Evolutionary conservation across 2,113 vertebrate species (phyloP), one percentile per base, ranked within the genome.

Genomic region (Mustelus asterias): DNA sequence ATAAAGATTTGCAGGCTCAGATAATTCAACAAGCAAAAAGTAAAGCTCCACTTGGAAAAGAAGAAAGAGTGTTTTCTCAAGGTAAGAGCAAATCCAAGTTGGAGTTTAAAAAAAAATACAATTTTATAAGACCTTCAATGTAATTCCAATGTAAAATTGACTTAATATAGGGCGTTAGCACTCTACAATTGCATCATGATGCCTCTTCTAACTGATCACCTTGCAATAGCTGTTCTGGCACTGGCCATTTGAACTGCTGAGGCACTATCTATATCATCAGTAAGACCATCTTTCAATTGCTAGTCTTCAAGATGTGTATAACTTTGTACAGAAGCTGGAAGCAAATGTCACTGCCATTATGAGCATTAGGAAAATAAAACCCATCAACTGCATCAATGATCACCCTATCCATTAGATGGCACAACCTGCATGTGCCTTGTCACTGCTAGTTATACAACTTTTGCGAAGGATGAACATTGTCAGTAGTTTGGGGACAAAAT

Each of bases 1-100:
- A 98, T 96, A 98, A 98, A 97, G 96, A 98, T 24, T 97, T 97
- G 9, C 98, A 99, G 96, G 98, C 98, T 96, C 97, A 98, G 96
- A 97, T 99, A 95, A 98, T 99, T 96, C 98, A 98, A 83, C 97
- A 98, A 96, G 98, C 98, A 8, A 97, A 97, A 96, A 96, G 97
- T 69, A 97, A 96, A 93, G 98, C 97, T 9, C 97, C 98, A 2
- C 97, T 97, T 95, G 96, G 96, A 0, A 98, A 97, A 97, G 98
- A 98, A 96, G 97, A 98, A 63, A 97, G 98, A 96, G 97, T 97
- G 95, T 98, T 98, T 96, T 98, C 96, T 0, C 98, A 98, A 98
- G 97, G 98, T 98, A 96, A 97, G 97, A 96, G 76, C 22, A 20
- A 26, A 58, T 26, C 76, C 95, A 37, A 24, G 65, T 67, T 26